Base-by-base conservation (phyloP, 2,888 invertebrate species). In the Microplitis manilae region DNA sequence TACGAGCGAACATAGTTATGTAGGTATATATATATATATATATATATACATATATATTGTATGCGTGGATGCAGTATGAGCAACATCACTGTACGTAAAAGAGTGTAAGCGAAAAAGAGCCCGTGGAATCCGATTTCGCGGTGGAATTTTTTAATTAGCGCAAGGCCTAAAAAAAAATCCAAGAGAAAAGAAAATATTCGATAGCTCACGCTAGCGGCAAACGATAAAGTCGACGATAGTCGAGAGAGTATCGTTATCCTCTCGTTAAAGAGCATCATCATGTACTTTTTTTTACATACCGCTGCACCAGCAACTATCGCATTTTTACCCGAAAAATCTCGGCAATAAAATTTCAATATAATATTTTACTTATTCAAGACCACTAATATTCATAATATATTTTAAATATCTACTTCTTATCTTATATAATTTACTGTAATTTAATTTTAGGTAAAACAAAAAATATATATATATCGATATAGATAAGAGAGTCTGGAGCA, bases 121-220 rank as follows among this genome's bases (percentile, higher is more conserved):
- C 62, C 64, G 68, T 81, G 82, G 85, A 85, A 86, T 86, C 86
- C 84, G 86, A 86, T 84, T 86, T 84, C 73, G 79, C 82, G 74
- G 82, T 86, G 87, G 87, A 87, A 87, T 87, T 87, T 87, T 87
- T 87, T 87, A 87, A 87, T 87, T 87, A 87, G 86, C 82, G 85
- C 83, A 83, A 81, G 80, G 81, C 80, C 81, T 83, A 79, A 79
- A 83, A 85, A 20, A 85, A 86, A 85, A 84, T 80, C 79, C 83
- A 81, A 30, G 40, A 62, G 7, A 76, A 65, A 73, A 73, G 73
- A 67, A 73, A 73, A 73, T 73, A 73, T 73, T 73, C 67, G 73
- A 67, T 73, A 67, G 67, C 60, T 67, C 67, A 20, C 72, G 39
- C 50, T 6, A 15, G 59, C 62, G 41, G 64, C 64, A 15, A 39